Conservation (phyloP, 2,113 vertebrate species). For the Ammospiza nelsoni region DNA sequence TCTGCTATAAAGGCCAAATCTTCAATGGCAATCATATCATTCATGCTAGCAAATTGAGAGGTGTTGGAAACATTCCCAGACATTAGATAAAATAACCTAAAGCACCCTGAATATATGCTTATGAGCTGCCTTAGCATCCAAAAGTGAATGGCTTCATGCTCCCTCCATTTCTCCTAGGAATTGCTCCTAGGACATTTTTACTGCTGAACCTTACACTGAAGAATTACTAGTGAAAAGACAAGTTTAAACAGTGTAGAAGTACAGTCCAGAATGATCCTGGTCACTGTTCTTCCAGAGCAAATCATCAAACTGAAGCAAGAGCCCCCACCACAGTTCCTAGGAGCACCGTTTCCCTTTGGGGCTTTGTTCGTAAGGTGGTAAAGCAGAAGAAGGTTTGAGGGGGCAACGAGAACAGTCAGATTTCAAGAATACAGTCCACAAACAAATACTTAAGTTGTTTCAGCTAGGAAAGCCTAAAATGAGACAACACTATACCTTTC, state of each 20-base stretch:
- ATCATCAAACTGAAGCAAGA: neutral
- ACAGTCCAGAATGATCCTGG: neutral
- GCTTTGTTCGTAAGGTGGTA: neutral
- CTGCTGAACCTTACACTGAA: neutral
- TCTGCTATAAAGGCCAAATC: neutral
- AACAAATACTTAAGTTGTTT: neutral
- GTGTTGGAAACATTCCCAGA: neutral
- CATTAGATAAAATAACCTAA: neutral
- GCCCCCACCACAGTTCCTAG: neutral
- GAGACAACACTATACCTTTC: neutral
- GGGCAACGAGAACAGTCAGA: neutral
- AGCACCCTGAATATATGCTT: neutral
- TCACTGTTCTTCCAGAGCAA: neutral
- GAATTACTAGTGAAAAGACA: neutral
- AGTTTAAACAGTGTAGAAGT: neutral
- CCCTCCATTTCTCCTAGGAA: neutral
- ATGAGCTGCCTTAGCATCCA: neutral
- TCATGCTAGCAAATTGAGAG: neutral
- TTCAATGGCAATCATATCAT: neutral
- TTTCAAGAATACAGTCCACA: neutral
- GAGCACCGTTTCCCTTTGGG: neutral
- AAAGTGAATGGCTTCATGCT: neutral
- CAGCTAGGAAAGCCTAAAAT: neutral
- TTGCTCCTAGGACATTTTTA: neutral
- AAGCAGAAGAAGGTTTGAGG: neutral